phyloP scores from a whole-genome alignment of 2,797 vertebrate species.

The Hyperoplus immaculatus region DNA sequence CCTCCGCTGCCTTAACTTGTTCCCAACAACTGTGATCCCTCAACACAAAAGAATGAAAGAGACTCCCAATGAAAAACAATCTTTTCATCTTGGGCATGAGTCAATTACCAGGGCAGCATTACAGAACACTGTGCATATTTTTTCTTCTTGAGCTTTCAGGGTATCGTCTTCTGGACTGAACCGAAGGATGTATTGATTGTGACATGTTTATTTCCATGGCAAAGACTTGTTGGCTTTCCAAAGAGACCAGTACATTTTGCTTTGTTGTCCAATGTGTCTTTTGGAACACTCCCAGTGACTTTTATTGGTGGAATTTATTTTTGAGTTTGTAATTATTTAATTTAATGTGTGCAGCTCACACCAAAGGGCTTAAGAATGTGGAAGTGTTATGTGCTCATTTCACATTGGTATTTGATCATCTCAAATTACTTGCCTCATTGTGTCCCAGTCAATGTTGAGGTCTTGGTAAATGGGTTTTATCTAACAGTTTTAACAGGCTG shows the following conservation, averaged over 20 bases:
- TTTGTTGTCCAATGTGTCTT: slow-evolving; percentile 72
- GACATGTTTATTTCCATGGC: slow-evolving; percentile 86
- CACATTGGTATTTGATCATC: slow-evolving; percentile 15
- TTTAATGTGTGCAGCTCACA: slow-evolving; percentile 38
- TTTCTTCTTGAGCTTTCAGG: slow-evolving; percentile 44
- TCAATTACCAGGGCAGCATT: slow-evolving; percentile 75
- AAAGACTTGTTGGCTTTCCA: slow-evolving; percentile 73
- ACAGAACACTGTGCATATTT: slow-evolving; percentile 56
- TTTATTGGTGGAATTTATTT: slow-evolving; percentile 55
- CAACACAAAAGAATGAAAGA: slow-evolving; percentile 80
- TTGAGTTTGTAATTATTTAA: slow-evolving; percentile 48
- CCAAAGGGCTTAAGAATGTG: slow-evolving; percentile 21
- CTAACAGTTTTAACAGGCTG: background rate
- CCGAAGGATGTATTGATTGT: slow-evolving; percentile 76
- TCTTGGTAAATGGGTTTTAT: background rate
- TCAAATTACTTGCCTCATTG: slow-evolving; percentile 2
- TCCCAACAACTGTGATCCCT: slow-evolving; percentile 78
- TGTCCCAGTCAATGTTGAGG: slow-evolving; percentile 2
- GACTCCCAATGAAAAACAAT: slow-evolving; percentile 72
- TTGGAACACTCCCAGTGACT: slow-evolving; percentile 67
- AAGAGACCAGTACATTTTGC: slow-evolving; percentile 58
- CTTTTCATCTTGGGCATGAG: slow-evolving; percentile 81
- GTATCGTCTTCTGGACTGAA: slow-evolving; percentile 74
- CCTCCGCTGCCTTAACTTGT: slow-evolving; percentile 75
- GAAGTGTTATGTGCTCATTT: slow-evolving; percentile 20